Conservation (phyloP, 2,797 vertebrate species). For the Sebastes cheni region DNA sequence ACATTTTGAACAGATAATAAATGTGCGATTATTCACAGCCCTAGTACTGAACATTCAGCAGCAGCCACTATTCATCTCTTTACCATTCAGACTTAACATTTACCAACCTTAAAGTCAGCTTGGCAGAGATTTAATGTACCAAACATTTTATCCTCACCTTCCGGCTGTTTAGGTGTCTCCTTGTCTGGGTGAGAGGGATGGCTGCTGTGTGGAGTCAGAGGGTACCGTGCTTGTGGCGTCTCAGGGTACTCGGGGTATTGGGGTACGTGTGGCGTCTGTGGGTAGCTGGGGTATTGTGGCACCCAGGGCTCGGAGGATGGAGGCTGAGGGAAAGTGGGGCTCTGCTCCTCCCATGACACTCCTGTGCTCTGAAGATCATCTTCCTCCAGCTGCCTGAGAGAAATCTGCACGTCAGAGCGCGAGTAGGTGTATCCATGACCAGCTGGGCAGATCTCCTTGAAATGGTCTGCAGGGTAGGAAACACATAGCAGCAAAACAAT, state of each 20-base stretch:
- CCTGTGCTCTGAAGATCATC: slow-evolving; percentile 84
- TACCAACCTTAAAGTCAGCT: slow-evolving; percentile 15
- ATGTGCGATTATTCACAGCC: no score
- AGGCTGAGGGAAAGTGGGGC: slow-evolving; percentile 56
- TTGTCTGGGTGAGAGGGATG: slow-evolving; percentile 42
- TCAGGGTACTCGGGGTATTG: slow-evolving; percentile 54
- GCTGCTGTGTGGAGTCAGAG: slow-evolving; percentile 58
- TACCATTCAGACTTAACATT: slow-evolving; percentile 2
- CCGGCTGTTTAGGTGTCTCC: slow-evolving; percentile 40
- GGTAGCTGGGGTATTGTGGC: slow-evolving; percentile 39
- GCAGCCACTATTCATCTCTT: slow-evolving; percentile 1
- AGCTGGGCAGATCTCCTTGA: slow-evolving; percentile 86
- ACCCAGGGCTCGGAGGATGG: slow-evolving; percentile 63
- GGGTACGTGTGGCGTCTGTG: slow-evolving; percentile 52
- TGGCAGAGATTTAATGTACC: background rate
- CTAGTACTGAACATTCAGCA: background rate
- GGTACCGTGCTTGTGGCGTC: slow-evolving; percentile 45
- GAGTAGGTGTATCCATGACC: slow-evolving; percentile 87
- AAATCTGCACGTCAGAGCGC: slow-evolving; percentile 82
- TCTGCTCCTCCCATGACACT: slow-evolving; percentile 65
- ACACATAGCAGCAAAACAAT: slow-evolving; percentile 42
- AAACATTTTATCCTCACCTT: slow-evolving; percentile 54
- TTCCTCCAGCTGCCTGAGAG: slow-evolving; percentile 87
- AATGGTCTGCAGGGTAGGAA: slow-evolving; percentile 76
- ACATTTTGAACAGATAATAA: no score